Conservation (phyloP, 2,888 invertebrate genomes). For the Phaonia tiefii region DNA sequence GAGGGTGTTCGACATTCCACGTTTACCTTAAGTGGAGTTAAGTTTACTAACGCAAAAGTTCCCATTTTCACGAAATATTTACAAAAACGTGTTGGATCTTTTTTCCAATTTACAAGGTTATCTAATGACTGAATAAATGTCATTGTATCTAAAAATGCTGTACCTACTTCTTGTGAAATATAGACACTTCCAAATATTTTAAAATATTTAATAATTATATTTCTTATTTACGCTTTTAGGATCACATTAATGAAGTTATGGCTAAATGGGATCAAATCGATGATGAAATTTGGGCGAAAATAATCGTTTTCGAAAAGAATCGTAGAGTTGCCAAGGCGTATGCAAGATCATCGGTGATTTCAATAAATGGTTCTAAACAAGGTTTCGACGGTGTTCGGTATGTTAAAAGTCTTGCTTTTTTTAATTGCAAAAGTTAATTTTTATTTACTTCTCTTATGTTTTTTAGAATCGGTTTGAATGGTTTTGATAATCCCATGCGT, state of each 20-base stretch:
- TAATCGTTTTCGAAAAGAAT: constrained; percentile 97
- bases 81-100: too few species aligned
- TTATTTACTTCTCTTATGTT: background rate
- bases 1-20: too few species aligned
- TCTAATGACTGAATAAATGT: too few species aligned
- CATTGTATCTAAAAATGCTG: too few species aligned
- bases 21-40: too few species aligned
- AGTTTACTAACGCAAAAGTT: too few species aligned
- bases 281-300: constrained; percentile 99
- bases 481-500: constrained; percentile 96
- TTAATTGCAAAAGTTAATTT: background rate
- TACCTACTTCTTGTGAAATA: too few species aligned
- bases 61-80: too few species aligned
- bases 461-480: constrained; percentile 97
- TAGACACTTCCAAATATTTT: too few species aligned
- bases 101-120: too few species aligned
- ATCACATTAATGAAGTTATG: constrained; percentile 97
- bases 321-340: constrained; percentile 98
- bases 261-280: constrained; percentile 98
- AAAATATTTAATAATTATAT: background rate
- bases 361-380: constrained; percentile 96
- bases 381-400: constrained; percentile 98
- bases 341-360: constrained; percentile 96
- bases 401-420: constrained; percentile 72
- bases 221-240: constrained; percentile 82